phyloP scores from a whole-genome alignment of 2,797 vertebrate genomes.

The Galago senegalensis region DNA sequence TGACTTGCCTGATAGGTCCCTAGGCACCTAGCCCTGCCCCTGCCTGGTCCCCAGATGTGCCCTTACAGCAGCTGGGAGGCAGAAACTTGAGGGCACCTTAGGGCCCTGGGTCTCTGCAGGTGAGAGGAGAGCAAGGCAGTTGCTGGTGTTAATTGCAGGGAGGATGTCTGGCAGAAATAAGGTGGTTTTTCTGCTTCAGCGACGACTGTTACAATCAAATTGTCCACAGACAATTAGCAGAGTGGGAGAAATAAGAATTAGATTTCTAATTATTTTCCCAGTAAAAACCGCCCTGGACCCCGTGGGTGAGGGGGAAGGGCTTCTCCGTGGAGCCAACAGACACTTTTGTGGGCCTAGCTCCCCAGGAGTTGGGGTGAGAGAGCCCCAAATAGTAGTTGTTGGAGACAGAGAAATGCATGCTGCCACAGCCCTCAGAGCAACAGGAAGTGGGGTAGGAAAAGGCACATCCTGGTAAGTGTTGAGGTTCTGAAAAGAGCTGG shows the following conservation, averaged over 20 bases:
- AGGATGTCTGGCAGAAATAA: constrained; percentile 89
- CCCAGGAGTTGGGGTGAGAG: neutral
- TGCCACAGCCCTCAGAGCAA: neutral
- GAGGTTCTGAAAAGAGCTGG: neutral
- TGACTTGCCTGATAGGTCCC: neutral
- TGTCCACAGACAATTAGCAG: constrained; percentile 90
- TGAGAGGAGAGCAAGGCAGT: constrained; percentile 82
- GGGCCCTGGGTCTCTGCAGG: constrained; percentile 77
- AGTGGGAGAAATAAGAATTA: constrained; percentile 89
- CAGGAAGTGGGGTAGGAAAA: neutral
- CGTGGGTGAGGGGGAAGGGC: constrained; percentile 73
- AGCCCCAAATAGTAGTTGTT: neutral
- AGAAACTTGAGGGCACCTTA: constrained; percentile 71
- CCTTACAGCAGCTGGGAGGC: neutral
- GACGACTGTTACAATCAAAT: constrained; percentile 90
- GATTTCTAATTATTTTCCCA: constrained; percentile 90
- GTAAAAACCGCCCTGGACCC: constrained; percentile 83
- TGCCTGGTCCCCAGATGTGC: constrained; percentile 30
- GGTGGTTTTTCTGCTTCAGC: constrained; percentile 90
- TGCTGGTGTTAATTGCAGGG: constrained; percentile 87
- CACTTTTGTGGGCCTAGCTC: neutral
- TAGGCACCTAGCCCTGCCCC: neutral
- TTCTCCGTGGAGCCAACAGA: constrained; percentile 47
- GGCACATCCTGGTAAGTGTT: neutral
- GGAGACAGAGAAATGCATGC: neutral